These are phyloP conservation scores for Eciton burchellii DNA, from an alignment of 1,140 invertebrate genomes.

Conservation along the genomic window DNA sequence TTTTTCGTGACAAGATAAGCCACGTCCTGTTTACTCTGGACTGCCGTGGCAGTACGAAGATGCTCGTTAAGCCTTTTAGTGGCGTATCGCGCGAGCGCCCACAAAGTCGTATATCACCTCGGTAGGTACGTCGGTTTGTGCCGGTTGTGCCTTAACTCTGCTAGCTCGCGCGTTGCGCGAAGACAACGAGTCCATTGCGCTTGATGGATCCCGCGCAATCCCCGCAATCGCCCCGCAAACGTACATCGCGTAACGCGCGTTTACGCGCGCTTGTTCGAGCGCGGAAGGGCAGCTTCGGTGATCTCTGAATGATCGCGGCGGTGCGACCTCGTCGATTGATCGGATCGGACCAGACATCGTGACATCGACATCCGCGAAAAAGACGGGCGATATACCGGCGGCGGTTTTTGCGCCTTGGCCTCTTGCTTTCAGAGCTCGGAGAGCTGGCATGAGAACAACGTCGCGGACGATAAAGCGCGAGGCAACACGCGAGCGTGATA, in stretches of 20 bases:
- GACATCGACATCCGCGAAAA: too few relatives aligned
- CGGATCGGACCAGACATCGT: too few relatives aligned
- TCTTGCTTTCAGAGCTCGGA: too few relatives aligned
- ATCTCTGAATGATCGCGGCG: too few relatives aligned
- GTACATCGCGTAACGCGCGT: conserved; percentile 21
- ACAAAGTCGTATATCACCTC: conserved; percentile 83
- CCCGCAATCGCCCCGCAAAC: too few relatives aligned
- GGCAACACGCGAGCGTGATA: neutral
- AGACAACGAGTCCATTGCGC: conserved; percentile 77
- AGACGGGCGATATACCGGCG: too few relatives aligned
- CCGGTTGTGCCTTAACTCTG: conserved; percentile 71
- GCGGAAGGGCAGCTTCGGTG: too few relatives aligned
- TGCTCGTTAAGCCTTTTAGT: conserved; percentile 85
- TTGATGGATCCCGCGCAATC: conserved; percentile 60
- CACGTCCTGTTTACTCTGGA: conserved; percentile 84
- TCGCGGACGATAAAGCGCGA: too few relatives aligned
- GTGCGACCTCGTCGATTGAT: too few relatives aligned
- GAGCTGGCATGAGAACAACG: too few relatives aligned
- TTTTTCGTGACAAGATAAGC: conserved; percentile 86
- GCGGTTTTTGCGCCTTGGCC: too few relatives aligned
- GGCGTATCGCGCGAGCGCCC: conserved; percentile 81
- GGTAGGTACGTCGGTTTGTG: conserved; percentile 71
- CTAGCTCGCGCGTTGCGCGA: conserved; percentile 66
- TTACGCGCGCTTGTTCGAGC: neutral
- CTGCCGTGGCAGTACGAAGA: conserved; percentile 82